A percentile compares a stretch with the other conserved stretches of the same genome.
phyloP scores from a whole-genome alignment of 2,888 invertebrate species.

The Terebella lapidaria region DNA sequence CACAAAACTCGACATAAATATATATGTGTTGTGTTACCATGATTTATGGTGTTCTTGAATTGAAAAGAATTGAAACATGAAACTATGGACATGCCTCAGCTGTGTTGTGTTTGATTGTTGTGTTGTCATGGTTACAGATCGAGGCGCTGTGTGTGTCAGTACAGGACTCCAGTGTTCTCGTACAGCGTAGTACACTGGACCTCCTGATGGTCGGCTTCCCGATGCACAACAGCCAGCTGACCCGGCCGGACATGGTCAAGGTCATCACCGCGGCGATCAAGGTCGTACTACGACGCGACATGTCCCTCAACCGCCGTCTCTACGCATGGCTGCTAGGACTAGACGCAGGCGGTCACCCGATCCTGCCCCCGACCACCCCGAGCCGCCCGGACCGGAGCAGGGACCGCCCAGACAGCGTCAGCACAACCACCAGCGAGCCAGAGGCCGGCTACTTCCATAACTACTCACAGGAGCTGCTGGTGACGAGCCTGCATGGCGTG shows the following conservation, averaged over 20 bases:
- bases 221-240: constrained; percentile 70
- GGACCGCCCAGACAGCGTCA: constrained; percentile 12
- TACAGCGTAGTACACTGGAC: constrained; percentile 80
- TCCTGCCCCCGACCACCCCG: constrained; percentile 1
- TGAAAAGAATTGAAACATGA: too few species aligned
- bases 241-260: constrained; percentile 64
- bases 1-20: too few species aligned
- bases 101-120: too few species aligned
- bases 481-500: constrained; percentile 38
- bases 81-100: too few species aligned
- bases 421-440: constrained; percentile 8
- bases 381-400: neutral
- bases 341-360: constrained; percentile 51
- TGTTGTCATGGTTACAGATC: constrained; percentile 62
- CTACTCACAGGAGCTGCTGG: constrained; percentile 65
- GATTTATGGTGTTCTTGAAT: too few species aligned
- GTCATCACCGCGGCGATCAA: constrained; percentile 59
- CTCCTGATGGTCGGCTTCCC: constrained; percentile 78
- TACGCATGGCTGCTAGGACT: constrained; percentile 79
- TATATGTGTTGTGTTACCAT: too few species aligned
- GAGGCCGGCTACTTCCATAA: constrained; percentile 52
- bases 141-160: constrained; percentile 69
- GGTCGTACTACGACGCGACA: constrained; percentile 74
- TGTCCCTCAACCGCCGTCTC: constrained; percentile 80
- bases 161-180: constrained; percentile 74